Evolutionary conservation across 2,797 vertebrate species (phyloP), one percentile per base, ranked within the genome.

Genomic region (Tokudaia tokunoshimensis): DNA sequence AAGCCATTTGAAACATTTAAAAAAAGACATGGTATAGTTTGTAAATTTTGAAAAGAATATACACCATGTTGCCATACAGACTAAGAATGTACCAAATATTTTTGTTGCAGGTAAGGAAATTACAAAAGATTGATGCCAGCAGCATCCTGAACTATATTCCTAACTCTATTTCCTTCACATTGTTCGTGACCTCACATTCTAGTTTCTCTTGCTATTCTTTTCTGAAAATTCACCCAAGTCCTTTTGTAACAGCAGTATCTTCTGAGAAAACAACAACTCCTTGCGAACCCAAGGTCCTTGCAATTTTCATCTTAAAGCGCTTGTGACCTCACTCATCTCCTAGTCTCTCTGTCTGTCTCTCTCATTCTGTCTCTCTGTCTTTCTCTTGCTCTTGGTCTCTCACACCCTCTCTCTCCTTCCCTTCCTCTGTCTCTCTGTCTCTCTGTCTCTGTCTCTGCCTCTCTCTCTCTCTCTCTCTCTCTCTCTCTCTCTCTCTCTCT

Each of bases 31-130:
- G 82, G 55, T 37, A 61, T 91, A 59, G 31, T 59, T 85, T 89
- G 10, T 75, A 82, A 94, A 91, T 29, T 82, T 9, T 82, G n/a
- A 87, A 41, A 9, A 92, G 91, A 95, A 50, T 74, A 22, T 14
- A 24, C 83, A 34, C 7, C 3, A 9, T 3, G 1, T 80, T 89
- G 6, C 70, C n/a, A 44, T 29, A 63, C 1, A 55, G 26, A 90
- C 34, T 44, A n/a, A 83, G 19, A 83, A 67, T 41, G 47, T 7
- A 80, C 6, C 65, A 82, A 92, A 78, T 3, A 72, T 75, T 96
- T 94, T 80, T 52, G 22, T n/a, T 52, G 50, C n/a, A 78, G 9
- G 29, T 84, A 31, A 67, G 3, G 80, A 59, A 52, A n/a, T 19
- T 79, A 17, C 12, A 52, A 11, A 50, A 59, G 0, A 67, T 80